A percentile compares a stretch with the other conserved stretches of the same genome.
These are phyloP conservation scores for Cydia amplana DNA, from an alignment of 1,140 invertebrate genomes.

Conservation along the genomic window DNA sequence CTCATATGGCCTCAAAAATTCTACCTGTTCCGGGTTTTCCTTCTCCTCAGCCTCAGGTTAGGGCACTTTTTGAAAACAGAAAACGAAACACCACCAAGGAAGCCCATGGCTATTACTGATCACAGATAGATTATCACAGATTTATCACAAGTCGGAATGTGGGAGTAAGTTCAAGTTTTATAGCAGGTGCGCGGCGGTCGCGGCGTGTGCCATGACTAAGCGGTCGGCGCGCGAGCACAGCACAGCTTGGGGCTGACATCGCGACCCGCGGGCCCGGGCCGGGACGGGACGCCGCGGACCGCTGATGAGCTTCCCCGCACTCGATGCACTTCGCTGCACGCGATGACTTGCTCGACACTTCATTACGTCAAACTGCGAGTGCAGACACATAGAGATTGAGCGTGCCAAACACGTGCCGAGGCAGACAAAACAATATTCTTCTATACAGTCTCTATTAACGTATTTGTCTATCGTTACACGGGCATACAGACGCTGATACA, in stretches of 20 bases:
- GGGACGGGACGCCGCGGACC: constrained; percentile 39
- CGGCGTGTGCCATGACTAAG: constrained; percentile 66
- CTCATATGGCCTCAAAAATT: not conserved
- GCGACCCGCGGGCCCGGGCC: constrained; percentile 34
- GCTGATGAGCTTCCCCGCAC: constrained; percentile 33
- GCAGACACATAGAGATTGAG: too few species aligned
- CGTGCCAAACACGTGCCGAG: too few species aligned
- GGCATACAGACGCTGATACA: too few species aligned
- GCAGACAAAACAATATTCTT: too few species aligned
- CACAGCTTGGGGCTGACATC: constrained; percentile 38
- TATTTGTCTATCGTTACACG: too few species aligned
- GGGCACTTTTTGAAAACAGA: constrained; percentile 74
- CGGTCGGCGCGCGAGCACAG: constrained; percentile 55
- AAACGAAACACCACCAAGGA: constrained; percentile 62
- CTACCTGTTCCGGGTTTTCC: constrained; percentile 44
- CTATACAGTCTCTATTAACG: too few species aligned
- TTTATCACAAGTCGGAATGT: constrained; percentile 51
- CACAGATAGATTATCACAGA: constrained; percentile 53
- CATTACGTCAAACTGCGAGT: not conserved
- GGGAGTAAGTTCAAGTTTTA: constrained; percentile 43
- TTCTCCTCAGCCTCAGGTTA: constrained; percentile 58
- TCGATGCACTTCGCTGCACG: constrained; percentile 45
- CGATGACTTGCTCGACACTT: constrained; percentile 24
- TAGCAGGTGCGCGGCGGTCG: constrained; percentile 52
- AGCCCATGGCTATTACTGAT: constrained; percentile 58